Base-by-base conservation (phyloP, 2,888 invertebrate genomes). In the Pedicia rivosa region DNA sequence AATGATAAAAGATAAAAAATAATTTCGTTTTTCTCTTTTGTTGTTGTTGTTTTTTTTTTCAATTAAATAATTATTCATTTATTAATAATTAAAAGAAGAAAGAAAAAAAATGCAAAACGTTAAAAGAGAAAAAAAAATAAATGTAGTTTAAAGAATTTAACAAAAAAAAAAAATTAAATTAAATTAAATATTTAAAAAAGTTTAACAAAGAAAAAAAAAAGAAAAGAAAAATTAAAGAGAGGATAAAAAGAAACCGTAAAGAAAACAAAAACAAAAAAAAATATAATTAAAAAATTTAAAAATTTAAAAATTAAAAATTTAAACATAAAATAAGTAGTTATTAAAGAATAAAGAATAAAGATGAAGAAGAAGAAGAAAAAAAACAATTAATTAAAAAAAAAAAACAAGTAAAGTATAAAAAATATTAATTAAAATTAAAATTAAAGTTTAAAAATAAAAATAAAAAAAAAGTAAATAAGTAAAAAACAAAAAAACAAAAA, bases 361-460 rank as follows among this genome's bases (percentile, higher is more conserved):
- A 7, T 12, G 3, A 10, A 12, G 9, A 22, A 13, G 9, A 19
- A 13, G 5, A 8, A 3, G 10, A n/a, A 30, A 19, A 10, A 30
- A 30, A n/a, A 17, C 10, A 24, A 25, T 20, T 25, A 25, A 15
- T 20, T 24, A 16, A 32, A 19, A 14, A 19, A 32, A 10, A 10
- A 14, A 26, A 19, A 13, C n/a, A 14, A 25, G 16, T 9, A 7
- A 34, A 25, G 25, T 14, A 3, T 3, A 4, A 24, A 22, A 14
- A 8, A 5, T 7, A 25, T 22, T 16, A 28, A 28, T 19, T 28
- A 29, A 28, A 22, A 16, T 16, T 35, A 12, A 31, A 19, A 26
- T 9, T 20, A 14, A 28, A 39, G 10, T 13, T 20, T 25, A 31
- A 19, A 26, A 20, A 26, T 25, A 35, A 29, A 35, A 29, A 30